Percentiles rank a stretch among this genome's conserved stretches.
These are phyloP conservation scores for Lepisosteus osseus DNA, from an alignment of 2,113 vertebrate genomes.

Conservation along the genomic window DNA sequence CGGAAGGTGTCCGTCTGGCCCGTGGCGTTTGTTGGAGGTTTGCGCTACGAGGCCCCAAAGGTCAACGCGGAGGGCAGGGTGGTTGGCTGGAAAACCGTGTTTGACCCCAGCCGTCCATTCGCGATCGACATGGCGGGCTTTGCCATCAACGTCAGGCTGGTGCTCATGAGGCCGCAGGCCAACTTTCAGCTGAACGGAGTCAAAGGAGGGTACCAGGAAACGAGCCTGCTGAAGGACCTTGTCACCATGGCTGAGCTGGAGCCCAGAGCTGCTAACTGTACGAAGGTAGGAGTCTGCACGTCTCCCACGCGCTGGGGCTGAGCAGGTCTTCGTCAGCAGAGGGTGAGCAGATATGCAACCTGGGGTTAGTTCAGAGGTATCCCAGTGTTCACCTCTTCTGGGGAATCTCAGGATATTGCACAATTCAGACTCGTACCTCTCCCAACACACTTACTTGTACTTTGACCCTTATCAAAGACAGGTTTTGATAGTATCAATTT, in stretches of 20 bases:
- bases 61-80: slow-evolving; percentile 75
- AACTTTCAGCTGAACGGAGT: slow-evolving; percentile 80
- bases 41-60: slow-evolving; percentile 77
- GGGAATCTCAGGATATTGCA: no score
- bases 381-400: no score
- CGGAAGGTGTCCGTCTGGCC: slow-evolving; percentile 81
- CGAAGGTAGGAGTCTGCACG: slow-evolving; percentile 62
- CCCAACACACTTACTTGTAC: no score
- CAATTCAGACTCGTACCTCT: no score
- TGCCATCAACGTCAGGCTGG: slow-evolving; percentile 74
- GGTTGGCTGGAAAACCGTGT: slow-evolving; percentile 80
- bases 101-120: slow-evolving; percentile 79
- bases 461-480: no score
- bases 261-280: slow-evolving; percentile 84
- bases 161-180: slow-evolving; percentile 76
- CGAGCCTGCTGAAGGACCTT: slow-evolving; percentile 76
- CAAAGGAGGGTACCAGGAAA: slow-evolving; percentile 83
- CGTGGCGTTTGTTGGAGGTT: slow-evolving; percentile 78
- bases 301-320: no score
- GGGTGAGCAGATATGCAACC: no score
- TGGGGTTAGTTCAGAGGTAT: no score
- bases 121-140: slow-evolving; percentile 88
- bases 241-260: slow-evolving; percentile 78
- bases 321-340: no score
- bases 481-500: no score